Base-by-base conservation (phyloP, 2,797 vertebrate genomes). In the Enteromius paludinosus region DNA sequence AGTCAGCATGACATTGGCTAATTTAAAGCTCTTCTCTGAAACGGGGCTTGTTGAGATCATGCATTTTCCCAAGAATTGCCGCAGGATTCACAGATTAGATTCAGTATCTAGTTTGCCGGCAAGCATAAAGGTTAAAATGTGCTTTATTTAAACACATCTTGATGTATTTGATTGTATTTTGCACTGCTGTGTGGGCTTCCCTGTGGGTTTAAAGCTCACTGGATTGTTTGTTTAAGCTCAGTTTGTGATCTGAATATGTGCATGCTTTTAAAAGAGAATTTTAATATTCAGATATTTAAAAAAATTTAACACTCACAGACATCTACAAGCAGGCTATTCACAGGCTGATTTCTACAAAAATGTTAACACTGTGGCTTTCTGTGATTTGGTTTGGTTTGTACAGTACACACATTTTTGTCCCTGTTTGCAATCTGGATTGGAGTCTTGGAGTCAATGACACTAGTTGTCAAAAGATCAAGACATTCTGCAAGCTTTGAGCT, bases 1-100 rank as follows among this genome's bases (percentile, higher is more conserved):
- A 72, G 66, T 78, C 78, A 81, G 68, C 70, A 68, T 30, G 62
- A 33, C 68, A 76, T 62, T 78, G 83, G 59, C 83, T 83, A 62
- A 84, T 82, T 82, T 85, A 62, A 84, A 85, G 81, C 72, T 66
- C 59, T 43, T 69, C 43, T 47, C 54, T 78, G 47, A 85, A 84
- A 79, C 20, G 30, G 49, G 59, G 72, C 61, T 62, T 25, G 7
- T 33, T 45, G 41, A 71, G 54, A 64, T 62, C 59, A 56, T 41
- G 61, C 79, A 38, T 78, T 83, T 49, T 52, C 11, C 4, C 33
- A 86, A 83, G 85, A 75, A 52, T 86, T 83, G 9, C 73, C 38
- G 14, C 20, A 69, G 71, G 72, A 82, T 28, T 68, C 47, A 43
- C 49, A 79, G 49, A 52, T 79, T 56, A 68, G 47, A 38, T 79